Conservation (phyloP, 2,113 vertebrate genomes). For the Myodes glareolus region DNA sequence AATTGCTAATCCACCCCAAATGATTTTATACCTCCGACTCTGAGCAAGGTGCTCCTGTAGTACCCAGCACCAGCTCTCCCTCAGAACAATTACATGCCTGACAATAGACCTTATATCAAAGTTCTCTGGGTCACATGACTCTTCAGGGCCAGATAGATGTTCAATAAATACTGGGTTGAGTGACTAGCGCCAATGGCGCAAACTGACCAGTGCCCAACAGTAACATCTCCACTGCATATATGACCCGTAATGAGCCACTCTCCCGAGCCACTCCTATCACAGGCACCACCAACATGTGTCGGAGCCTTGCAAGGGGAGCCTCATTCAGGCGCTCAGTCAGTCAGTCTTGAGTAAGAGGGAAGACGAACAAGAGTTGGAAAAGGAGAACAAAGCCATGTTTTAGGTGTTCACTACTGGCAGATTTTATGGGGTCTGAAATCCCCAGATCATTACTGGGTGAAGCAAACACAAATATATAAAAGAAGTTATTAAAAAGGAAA, state of each 20-base stretch:
- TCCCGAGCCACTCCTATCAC: not conserved
- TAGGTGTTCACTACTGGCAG: not conserved
- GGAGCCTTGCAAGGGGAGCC: not conserved
- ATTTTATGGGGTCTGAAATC: slow-evolving; percentile 1
- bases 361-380: not conserved
- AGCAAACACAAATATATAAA: not conserved
- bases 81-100: not conserved
- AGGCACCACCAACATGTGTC: not conserved
- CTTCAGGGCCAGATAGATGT: not conserved
- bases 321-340: not conserved
- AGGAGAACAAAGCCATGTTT: not conserved
- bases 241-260: not conserved
- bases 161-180: not conserved
- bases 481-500: not conserved
- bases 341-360: not conserved
- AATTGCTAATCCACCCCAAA: not conserved
- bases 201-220: not conserved
- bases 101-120: not conserved
- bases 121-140: not conserved
- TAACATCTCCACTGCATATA: not conserved
- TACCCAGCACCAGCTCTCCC: not conserved
- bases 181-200: not conserved
- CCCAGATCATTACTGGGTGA: not conserved
- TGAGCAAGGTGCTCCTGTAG: not conserved
- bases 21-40: not conserved